phyloP scores from a whole-genome alignment of 2,888 invertebrate genomes.

The Itoplectis maculator region DNA sequence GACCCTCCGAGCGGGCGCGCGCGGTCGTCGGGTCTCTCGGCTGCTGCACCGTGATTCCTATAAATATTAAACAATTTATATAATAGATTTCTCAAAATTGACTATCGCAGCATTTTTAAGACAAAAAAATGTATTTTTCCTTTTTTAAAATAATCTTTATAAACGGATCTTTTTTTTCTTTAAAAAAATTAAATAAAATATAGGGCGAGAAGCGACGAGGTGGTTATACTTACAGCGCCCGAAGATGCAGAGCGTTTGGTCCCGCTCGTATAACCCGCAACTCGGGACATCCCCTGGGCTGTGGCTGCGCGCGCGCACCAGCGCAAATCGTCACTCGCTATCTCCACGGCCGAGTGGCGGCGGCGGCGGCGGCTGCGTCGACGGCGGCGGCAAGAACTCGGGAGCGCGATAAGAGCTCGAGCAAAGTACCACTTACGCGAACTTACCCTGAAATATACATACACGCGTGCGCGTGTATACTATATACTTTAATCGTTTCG shows the following conservation, averaged over 20 bases:
- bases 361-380: background rate
- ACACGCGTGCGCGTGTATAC: conserved; percentile 47
- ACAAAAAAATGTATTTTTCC: too few species aligned
- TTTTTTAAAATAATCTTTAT: too few species aligned
- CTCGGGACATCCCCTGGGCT: conserved; percentile 26
- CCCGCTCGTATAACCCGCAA: conserved; percentile 12
- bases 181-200: too few species aligned
- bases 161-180: too few species aligned
- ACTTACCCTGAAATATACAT: conserved; percentile 53
- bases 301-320: background rate
- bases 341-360: conserved; percentile 13
- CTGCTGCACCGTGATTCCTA: too few species aligned
- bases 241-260: background rate
- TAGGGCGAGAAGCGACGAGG: background rate
- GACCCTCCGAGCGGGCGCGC: background rate
- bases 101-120: too few species aligned
- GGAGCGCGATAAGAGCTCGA: conserved; percentile 63
- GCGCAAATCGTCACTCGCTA: conserved; percentile 50
- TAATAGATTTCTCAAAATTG: too few species aligned
- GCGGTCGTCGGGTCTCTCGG: background rate
- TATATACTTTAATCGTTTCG: conserved; percentile 66
- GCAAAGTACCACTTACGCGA: conserved; percentile 64
- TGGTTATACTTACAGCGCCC: background rate
- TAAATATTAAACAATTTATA: too few species aligned
- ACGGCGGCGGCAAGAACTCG: conserved; percentile 30